phyloP scores from a whole-genome alignment of 2,888 invertebrate species.

The Ommatoiulus sabulosus region DNA sequence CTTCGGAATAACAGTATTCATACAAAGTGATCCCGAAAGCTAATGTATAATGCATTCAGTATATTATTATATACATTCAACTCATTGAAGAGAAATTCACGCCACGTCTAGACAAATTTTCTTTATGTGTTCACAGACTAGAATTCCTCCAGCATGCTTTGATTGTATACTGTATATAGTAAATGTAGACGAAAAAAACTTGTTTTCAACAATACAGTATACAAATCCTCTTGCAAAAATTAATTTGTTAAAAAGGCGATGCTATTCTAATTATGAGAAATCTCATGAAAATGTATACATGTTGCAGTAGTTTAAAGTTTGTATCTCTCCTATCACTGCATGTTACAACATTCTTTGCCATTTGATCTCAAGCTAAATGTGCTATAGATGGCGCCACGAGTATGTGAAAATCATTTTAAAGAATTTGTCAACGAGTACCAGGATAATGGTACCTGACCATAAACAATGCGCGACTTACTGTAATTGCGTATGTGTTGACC shows the following conservation, averaged over 20 bases:
- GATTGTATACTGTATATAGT: background rate
- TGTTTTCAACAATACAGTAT: background rate
- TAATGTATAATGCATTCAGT: background rate
- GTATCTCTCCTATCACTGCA: too few species aligned
- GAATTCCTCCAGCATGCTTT: background rate
- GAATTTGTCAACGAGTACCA: too few species aligned
- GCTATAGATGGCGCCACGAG: background rate
- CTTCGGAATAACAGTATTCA: background rate
- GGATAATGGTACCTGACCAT: background rate
- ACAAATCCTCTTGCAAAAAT: background rate
- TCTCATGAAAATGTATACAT: too few species aligned
- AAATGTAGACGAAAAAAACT: background rate
- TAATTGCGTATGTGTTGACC: background rate
- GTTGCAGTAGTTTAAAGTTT: too few species aligned
- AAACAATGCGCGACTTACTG: background rate
- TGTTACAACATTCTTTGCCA: too few species aligned
- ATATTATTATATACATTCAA: background rate
- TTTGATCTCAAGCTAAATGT: too few species aligned
- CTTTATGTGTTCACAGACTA: background rate
- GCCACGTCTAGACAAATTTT: conserved; percentile 18
- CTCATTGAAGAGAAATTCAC: background rate
- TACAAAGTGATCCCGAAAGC: background rate
- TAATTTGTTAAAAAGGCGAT: background rate
- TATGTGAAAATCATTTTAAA: too few species aligned
- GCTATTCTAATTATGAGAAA: too few species aligned